Base-by-base conservation (phyloP, 2,113 vertebrate genomes). In the Columba livia region DNA sequence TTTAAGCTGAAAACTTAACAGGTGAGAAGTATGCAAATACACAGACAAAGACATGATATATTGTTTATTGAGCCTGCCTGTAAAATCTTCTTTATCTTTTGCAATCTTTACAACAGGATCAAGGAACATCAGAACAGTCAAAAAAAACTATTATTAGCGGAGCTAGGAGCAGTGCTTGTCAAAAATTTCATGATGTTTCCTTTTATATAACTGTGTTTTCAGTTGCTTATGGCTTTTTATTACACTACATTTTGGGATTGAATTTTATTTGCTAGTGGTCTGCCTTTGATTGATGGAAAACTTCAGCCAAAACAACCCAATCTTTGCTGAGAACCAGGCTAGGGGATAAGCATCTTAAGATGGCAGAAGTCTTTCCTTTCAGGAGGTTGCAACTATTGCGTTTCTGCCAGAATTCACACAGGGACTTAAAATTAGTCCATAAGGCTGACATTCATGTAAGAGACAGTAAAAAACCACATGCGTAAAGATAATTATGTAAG, bases 61-160 rank as follows among this genome's bases (percentile, higher is more conserved):
- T 36, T 81, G 58, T 92, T 94, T 95, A 42, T 65, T 69, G n/a
- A 90, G 25, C n/a, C 50, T 64, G 36, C 4, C 53, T 70, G 36
- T 90, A 87, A 91, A 81, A 62, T 47, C 65, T 86, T 73, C 71
- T 65, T 79, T 87, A 75, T 62, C 57, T 93, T 93, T 93, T n/a
- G 9, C 53, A 85, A 36, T 89, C 78, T 93, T 93, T 93, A 42
- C 36, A 66, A 13, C 50, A 82, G n/a, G 77, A 96, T 92, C 54
- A 90, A 73, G 40, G 73, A 94, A 66, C 79, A 92, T 72, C 50
- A 90, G 50, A 53, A 44, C 47, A 89, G 69, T 65, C n/a, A 58
- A 92, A 36, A 94, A 72, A 72, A 85, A 2, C 20, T 72, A 75
- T 69, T 89, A 85, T 85, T 79, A 90, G 11, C 14, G 65, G n/a